Conservation (phyloP, 2,797 vertebrate genomes). For the Poecile montanus region DNA sequence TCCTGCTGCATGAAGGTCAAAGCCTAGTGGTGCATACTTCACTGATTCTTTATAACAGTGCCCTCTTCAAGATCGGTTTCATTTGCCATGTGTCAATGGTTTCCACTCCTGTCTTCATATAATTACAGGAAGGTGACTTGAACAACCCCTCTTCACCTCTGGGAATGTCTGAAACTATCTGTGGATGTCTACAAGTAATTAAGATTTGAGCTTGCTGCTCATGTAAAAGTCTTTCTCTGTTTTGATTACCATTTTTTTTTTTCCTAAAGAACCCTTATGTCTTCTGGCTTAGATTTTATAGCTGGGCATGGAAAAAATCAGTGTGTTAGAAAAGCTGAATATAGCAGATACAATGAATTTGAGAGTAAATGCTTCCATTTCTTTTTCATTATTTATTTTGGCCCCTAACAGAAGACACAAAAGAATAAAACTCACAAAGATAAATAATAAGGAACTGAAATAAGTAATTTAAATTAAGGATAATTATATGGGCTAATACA, state of each 20-base stretch:
- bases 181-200: slow-evolving; percentile 20
- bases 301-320: not conserved
- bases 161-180: not conserved
- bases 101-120: slow-evolving; percentile 39
- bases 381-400: not conserved
- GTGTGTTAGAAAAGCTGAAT: not conserved
- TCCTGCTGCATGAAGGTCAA: slow-evolving; percentile 66
- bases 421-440: not conserved
- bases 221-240: not conserved
- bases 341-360: not conserved
- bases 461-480: not conserved
- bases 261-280: not conserved
- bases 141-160: not conserved
- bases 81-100: slow-evolving; percentile 52
- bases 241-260: not conserved
- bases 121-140: slow-evolving; percentile 62
- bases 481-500: not conserved
- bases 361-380: not conserved
- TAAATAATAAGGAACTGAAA: not conserved
- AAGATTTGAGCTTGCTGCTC: slow-evolving; percentile 23
- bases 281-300: not conserved
- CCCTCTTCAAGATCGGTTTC: slow-evolving; percentile 39
- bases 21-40: slow-evolving; percentile 50
- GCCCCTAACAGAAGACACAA: not conserved
- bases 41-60: slow-evolving; percentile 48